phyloP scores from a whole-genome alignment of 2,888 invertebrate genomes.

The Tipula lateralis region DNA sequence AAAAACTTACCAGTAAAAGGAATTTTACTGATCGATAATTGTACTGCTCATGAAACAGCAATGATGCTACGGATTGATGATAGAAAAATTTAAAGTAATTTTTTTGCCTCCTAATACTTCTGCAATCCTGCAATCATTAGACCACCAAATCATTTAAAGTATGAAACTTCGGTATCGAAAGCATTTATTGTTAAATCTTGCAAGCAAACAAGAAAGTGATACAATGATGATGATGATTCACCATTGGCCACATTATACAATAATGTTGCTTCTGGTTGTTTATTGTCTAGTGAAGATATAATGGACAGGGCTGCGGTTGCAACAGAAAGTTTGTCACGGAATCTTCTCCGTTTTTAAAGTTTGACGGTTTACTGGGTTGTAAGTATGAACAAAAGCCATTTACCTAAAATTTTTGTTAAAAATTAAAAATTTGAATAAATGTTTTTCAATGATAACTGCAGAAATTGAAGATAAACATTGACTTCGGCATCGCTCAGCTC shows the following conservation, averaged over 20 bases:
- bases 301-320: neutral
- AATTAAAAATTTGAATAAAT: too few relatives aligned
- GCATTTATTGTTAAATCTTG: neutral
- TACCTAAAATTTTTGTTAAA: too few relatives aligned
- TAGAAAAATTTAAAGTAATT: slow-evolving; percentile 2
- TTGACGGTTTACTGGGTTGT: too few relatives aligned
- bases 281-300: neutral
- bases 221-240: neutral
- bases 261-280: neutral
- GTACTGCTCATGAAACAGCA: neutral
- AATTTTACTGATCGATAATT: neutral
- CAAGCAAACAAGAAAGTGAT: neutral
- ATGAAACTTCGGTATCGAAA: slow-evolving; percentile 26
- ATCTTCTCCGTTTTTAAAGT: too few relatives aligned
- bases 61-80: neutral
- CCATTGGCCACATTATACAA: neutral
- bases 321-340: neutral
- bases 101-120: slow-evolving; percentile 3
- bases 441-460: too few relatives aligned
- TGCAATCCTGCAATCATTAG: slow-evolving; percentile 2
- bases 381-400: too few relatives aligned
- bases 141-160: slow-evolving; percentile 9
- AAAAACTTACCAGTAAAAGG: too few relatives aligned
- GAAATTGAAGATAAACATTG: too few relatives aligned
- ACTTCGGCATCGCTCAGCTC: too few relatives aligned